Base-by-base conservation (phyloP, 2,797 vertebrate genomes). In the Ispidina lecontei region DNA sequence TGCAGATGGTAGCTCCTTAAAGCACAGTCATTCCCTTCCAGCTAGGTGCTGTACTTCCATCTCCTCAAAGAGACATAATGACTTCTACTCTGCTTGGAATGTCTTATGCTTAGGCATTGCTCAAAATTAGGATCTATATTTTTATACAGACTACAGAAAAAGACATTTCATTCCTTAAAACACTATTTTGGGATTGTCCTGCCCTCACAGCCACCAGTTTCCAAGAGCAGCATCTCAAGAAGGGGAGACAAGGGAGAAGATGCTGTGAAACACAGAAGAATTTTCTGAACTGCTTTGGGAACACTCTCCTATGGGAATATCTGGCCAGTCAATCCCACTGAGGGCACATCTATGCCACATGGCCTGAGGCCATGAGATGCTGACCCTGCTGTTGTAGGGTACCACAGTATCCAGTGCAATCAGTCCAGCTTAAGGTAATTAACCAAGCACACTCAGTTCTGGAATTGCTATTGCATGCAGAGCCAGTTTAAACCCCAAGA, bases 301-400 rank as follows among this genome's bases (percentile, higher is more conserved):
- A 37, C 15, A 4, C 23, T 28, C 10, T 19, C 10, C 31, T 39
- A 37, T 35, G 6, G 44, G 29, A 41, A 46, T 6, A 80, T 4
- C 39, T 41, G 15, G 21, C 21, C 29, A 43, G 25, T 28, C 29
- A 43, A 28, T 7, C 5, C 25, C 33, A 37, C 39, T 2, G 7
- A 80, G 18, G 15, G 3, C 20, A 20, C 29, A 33, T 13, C 33
- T 31, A 28, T 7, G 10, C 16, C 28, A 23, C 0, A 0, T 10
- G 31, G 28, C 37, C 49, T n/a, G 3, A 71, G 25, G 21, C 21
- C 4, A 1, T 1, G 0, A 7, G 11, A 25, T 39, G 31, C 23
- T 35, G 22, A 8, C 49, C 28, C 41, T 29, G 13, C 58, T n/a
- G 21, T 1, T 52, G 10, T 19, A 15, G 35, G 39, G 52, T 23